Base-by-base conservation (phyloP, 1,140 invertebrate genomes). In the Polyergus mexicanus region DNA sequence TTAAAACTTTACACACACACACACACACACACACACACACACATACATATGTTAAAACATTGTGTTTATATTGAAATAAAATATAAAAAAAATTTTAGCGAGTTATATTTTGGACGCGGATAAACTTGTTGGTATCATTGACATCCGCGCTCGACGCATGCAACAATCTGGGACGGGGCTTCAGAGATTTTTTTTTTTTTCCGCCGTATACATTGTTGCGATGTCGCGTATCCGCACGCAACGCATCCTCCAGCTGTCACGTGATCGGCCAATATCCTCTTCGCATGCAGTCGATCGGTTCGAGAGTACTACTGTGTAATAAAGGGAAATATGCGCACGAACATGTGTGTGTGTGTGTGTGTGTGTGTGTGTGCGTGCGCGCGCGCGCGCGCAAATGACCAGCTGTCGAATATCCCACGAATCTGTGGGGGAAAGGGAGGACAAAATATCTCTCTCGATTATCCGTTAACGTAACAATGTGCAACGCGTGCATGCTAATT, bases 201-300 rank as follows among this genome's bases (percentile, higher is more conserved):
- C 19, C 47, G 10, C 32, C 7, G 8, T 16, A 16, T 54, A 54
- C 35, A 85, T 60, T 85, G 86, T 90, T 87, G 56, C 78, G 60
- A 56, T 62, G 5, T 63, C 65, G 44, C 44, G 11, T 16, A 16
- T 47, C 13, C 13, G 60, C 80, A 75, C 69, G 86, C 51, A 83
- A 74, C 60, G 54, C 68, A 56, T 85, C 76, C 72, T 81, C 86
- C 88, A 89, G 81, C 86, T 86, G 86, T 88, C 74, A 68, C 47
- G 68, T 35, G 75, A 86, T 89, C 75, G 54, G 47, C 32, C 69
- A 62, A 89, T 76, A 85, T 85, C 86, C 86, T 89, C 6, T 19
- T 84, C 22, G 25, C 63, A 68, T 41, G 60, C 28, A 16, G 7
- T 13, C 47, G 44, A 88, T 60, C 38, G 85, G 65, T 10, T 10